Evolutionary conservation across 2,888 invertebrate species (phyloP).

Genomic region (Drosophila quasianomalipes): DNA sequence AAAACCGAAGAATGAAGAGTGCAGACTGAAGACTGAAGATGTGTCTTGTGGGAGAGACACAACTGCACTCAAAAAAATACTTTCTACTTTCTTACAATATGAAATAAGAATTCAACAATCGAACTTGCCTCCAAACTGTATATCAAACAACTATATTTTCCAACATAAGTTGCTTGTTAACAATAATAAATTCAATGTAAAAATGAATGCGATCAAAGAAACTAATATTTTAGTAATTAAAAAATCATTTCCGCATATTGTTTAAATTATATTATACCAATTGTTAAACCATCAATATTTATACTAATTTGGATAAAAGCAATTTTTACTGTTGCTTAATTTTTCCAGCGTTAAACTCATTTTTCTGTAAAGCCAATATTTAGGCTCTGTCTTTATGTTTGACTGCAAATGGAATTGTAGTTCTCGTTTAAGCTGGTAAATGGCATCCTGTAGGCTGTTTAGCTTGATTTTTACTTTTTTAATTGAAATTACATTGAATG

Average conservation of each 20-base stretch:
- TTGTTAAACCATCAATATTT: not conserved
- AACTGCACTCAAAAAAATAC: conserved; percentile 1
- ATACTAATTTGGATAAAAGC: not conserved
- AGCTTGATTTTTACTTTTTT: conserved; percentile 38
- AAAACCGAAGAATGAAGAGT: not conserved
- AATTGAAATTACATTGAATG: conserved; percentile 57
- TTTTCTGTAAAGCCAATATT: not conserved
- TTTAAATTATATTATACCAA: not conserved
- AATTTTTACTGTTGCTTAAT: too few relatives aligned
- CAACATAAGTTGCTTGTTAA: not conserved
- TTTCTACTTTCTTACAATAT: not conserved
- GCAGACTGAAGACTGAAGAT: conserved; percentile 8
- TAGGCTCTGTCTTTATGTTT: not conserved
- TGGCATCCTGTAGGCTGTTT: conserved; percentile 13
- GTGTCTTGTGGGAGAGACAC: conserved; percentile 24
- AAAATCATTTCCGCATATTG: not conserved
- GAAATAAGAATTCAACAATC: not conserved
- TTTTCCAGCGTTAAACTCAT: not conserved
- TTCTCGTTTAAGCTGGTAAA: conserved; percentile 24
- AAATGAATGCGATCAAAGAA: too few relatives aligned
- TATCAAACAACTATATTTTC: not conserved
- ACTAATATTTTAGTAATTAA: not conserved
- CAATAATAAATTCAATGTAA: not conserved
- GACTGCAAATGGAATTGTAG: conserved; percentile 7
- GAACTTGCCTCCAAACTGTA: not conserved